A percentile compares a stretch with the other conserved stretches of the same genome.
phyloP scores from a whole-genome alignment of 2,113 vertebrate genomes.

The Bostrychus sinensis region DNA sequence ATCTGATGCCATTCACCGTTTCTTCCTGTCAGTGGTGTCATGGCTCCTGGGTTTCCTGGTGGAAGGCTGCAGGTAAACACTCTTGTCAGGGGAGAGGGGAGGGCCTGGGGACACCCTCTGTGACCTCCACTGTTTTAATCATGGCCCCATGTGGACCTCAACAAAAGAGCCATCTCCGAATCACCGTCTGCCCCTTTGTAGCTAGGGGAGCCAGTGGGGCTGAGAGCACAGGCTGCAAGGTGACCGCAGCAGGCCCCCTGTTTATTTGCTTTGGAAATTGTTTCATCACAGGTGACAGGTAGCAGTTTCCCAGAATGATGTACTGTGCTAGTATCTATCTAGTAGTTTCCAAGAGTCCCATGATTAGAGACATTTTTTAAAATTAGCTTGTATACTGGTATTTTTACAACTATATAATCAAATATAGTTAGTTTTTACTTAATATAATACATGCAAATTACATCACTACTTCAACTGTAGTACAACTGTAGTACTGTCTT shows the following conservation, averaged over 20 bases:
- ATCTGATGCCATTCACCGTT: background rate
- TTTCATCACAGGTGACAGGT: slow-evolving; percentile 66
- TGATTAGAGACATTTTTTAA: background rate
- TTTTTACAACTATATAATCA: background rate
- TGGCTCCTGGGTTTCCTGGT: slow-evolving; percentile 32
- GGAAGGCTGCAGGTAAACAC: slow-evolving; percentile 44
- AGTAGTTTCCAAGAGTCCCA: background rate
- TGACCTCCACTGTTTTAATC: slow-evolving; percentile 74
- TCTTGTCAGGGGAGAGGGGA: slow-evolving; percentile 29
- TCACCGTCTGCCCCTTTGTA: slow-evolving; percentile 80
- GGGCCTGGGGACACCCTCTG: slow-evolving; percentile 49
- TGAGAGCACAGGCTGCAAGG: slow-evolving; percentile 36
- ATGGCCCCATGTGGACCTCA: slow-evolving; percentile 71
- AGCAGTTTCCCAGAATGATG: slow-evolving; percentile 41
- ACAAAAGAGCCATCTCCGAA: slow-evolving; percentile 74
- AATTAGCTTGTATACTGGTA: background rate
- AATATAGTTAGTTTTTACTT: no score
- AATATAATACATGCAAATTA: no score
- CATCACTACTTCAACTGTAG: no score
- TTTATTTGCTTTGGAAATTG: slow-evolving; percentile 65
- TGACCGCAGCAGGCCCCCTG: slow-evolving; percentile 55
- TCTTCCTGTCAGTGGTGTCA: background rate
- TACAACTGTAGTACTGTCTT: no score
- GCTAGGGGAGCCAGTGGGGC: slow-evolving; percentile 69
- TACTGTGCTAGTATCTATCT: slow-evolving; percentile 24